These are phyloP conservation scores for Cephalophus harveyi DNA, from an alignment of 2,113 vertebrate genomes.

Conservation along the genomic window DNA sequence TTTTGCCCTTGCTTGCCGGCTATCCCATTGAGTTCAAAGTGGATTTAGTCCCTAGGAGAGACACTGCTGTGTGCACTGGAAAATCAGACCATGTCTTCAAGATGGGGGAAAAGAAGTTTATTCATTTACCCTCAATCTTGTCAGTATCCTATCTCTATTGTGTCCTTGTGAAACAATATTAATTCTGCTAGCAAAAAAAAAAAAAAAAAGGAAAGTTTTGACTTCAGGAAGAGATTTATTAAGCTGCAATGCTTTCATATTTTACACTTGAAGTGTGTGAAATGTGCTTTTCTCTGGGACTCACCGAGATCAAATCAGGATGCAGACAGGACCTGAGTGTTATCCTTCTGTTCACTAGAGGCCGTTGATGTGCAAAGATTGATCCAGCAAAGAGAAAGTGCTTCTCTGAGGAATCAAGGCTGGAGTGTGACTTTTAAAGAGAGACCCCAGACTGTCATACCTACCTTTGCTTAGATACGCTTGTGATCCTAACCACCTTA, in stretches of 20 bases:
- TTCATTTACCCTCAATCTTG: slow-evolving; percentile 19
- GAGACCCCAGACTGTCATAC: neutral
- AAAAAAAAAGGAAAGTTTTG: neutral
- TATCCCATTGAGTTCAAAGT: neutral
- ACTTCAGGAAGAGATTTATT: slow-evolving; percentile 37
- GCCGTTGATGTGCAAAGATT: neutral
- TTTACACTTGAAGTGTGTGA: slow-evolving; percentile 53
- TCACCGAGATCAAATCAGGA: slow-evolving; percentile 18
- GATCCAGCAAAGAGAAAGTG: neutral
- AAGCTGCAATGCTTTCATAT: slow-evolving; percentile 32
- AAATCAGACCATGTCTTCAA: slow-evolving; percentile 15
- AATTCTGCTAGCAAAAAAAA: slow-evolving; percentile 34
- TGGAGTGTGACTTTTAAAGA: neutral
- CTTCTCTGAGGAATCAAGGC: neutral
- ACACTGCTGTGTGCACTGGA: neutral
- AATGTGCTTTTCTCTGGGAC: slow-evolving; percentile 26
- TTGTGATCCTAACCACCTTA: neutral
- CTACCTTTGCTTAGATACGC: neutral
- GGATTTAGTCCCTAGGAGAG: neutral
- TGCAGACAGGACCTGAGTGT: neutral
- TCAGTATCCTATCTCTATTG: slow-evolving; percentile 15
- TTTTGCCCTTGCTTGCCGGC: neutral
- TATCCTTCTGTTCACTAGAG: neutral
- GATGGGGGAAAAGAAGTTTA: neutral
- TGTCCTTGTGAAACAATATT: slow-evolving; percentile 25